Base-by-base conservation (phyloP, 2,888 invertebrate species). In the Bombylius discolor region DNA sequence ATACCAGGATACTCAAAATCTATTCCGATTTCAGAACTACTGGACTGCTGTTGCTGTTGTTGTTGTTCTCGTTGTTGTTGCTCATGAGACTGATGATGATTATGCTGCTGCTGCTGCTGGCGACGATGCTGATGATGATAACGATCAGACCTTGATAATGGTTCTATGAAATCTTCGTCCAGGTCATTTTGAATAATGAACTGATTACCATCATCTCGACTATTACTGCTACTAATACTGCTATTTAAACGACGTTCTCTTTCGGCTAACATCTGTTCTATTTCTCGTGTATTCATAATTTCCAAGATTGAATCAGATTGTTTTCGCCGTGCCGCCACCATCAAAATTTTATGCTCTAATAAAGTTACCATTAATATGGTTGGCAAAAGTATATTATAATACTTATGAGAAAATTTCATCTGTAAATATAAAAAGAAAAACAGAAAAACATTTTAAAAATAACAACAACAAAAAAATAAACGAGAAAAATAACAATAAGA, bases 241-340 rank as follows among this genome's bases (percentile, higher is more conserved):
- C 9, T 14, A 46, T 46, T 23, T 14, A 4, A 5, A 42, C 51
- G 34, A 34, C 51, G 47, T 46, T 46, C 70, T 56, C 79, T 70
- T 60, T 78, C 78, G 12, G 78, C 79, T 34, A 80, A 68, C 60
- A 80, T 68, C 59, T 77, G 72, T 64, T 81, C 79, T 12, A 81
- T 81, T 68, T 80, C 78, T 65, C 79, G 77, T 50, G 79, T 81
- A 64, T 81, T 78, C 62, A 82, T 81, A 60, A 81, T 79, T 65
- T 81, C 81, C 65, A 81, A 70, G 61, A 82, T 81, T 14, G 81
- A 80, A 45, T 56, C 56, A 5, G 56, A 32, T 61, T 47, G 47
- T 31, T 55, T 50, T 45, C 50, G 50, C 47, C 55, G 55, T 14
- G 52, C 56, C 39, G 51, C 56, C 45, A 47, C 47, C 14, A 49